A percentile compares a stretch with the other conserved stretches of the same genome.
Conservation (phyloP, 2,888 invertebrate species). For the Campoletis raptor region DNA sequence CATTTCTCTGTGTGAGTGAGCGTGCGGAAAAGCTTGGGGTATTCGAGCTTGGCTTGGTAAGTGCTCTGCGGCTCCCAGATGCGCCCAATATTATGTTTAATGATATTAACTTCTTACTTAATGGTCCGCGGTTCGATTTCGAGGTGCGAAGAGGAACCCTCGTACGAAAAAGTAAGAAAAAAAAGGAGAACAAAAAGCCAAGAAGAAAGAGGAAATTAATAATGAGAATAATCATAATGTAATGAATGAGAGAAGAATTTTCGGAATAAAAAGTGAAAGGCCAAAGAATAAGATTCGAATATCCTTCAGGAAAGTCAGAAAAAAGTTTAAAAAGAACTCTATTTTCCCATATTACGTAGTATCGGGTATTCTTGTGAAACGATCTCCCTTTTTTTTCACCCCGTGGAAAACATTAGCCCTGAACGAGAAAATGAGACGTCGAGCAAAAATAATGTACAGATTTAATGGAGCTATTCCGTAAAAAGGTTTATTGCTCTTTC, state of each 20-base stretch:
- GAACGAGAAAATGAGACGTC: constrained; percentile 11
- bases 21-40: constrained; percentile 63
- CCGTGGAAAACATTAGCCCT: constrained; percentile 2
- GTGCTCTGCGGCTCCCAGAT: constrained; percentile 85
- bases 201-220: constrained; percentile 67
- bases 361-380: constrained; percentile 22
- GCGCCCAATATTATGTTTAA: constrained; percentile 85
- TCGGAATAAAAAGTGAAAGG: constrained; percentile 61
- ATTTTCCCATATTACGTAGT: neutral
- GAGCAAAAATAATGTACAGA: constrained; percentile 55
- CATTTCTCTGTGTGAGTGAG: constrained; percentile 60
- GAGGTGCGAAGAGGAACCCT: constrained; percentile 80
- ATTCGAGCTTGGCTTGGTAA: constrained; percentile 77
- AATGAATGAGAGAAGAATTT: constrained; percentile 79
- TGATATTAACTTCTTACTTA: constrained; percentile 85
- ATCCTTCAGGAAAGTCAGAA: constrained; percentile 10
- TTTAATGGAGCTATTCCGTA: constrained; percentile 64
- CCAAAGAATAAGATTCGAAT: constrained; percentile 58
- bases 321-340: neutral
- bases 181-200: constrained; percentile 47
- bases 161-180: constrained; percentile 56
- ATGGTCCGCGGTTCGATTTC: constrained; percentile 85
- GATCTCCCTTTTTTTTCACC: constrained; percentile 31
- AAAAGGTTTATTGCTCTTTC: constrained; percentile 61
- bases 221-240: constrained; percentile 24